A percentile compares a stretch with the other conserved stretches of the same genome.
Evolutionary conservation across 1,140 invertebrate species (phyloP).

Genomic region (Calephelis nemesis): DNA sequence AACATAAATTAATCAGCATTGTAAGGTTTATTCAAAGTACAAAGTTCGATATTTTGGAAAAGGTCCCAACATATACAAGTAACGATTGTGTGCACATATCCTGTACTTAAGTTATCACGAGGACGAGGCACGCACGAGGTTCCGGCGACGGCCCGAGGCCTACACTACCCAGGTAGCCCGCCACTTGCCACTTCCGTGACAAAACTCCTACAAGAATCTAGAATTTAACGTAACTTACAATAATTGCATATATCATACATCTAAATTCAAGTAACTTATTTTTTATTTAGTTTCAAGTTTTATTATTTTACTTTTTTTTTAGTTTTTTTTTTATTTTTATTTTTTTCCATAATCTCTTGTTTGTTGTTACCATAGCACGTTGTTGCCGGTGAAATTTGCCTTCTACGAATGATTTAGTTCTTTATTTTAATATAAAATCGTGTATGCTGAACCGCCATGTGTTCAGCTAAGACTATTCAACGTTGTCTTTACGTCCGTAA

Average conservation of each 20-base stretch:
- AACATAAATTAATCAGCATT: constrained; percentile 22
- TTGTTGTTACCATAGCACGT: constrained; percentile 70
- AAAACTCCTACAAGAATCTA: constrained; percentile 68
- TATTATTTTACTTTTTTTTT: constrained; percentile 76
- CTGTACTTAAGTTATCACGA: constrained; percentile 70
- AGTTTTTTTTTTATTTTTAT: constrained; percentile 54
- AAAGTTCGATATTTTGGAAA: constrained; percentile 57
- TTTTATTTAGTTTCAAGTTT: constrained; percentile 76
- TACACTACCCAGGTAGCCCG: constrained; percentile 25
- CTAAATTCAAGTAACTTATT: constrained; percentile 77
- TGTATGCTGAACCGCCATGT: constrained; percentile 20
- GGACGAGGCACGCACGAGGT: constrained; percentile 62
- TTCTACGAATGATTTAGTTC: constrained; percentile 76
- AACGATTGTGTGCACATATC: constrained; percentile 55
- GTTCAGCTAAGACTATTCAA: constrained; percentile 46
- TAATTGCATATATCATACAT: constrained; percentile 78
- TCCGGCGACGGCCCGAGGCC: constrained; percentile 36
- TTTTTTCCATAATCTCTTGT: constrained; percentile 71
- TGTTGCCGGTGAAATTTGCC: constrained; percentile 79
- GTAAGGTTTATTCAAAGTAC: constrained; percentile 39
- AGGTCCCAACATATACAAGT: constrained; percentile 47
- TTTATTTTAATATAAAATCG: constrained; percentile 29
- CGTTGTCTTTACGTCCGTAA: constrained; percentile 61
- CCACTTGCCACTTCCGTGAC: constrained; percentile 54
- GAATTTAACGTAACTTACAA: constrained; percentile 75